Conservation (phyloP, 2,113 vertebrate genomes). For the Octodon degus region DNA sequence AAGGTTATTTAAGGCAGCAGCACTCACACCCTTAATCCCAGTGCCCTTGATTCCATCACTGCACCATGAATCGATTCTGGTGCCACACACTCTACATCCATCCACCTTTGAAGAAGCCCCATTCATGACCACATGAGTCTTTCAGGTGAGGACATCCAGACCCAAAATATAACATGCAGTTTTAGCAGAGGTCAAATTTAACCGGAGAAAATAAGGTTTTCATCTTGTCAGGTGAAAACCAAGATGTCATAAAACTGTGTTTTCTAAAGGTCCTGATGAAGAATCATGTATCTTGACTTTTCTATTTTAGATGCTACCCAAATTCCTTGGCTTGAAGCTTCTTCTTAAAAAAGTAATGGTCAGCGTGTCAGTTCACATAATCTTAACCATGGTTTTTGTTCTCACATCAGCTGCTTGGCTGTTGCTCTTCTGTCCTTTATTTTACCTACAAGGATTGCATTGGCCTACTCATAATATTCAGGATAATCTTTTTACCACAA, state of each 20-base stretch:
- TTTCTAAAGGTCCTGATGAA: neutral
- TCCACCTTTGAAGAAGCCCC: neutral
- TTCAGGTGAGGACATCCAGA: neutral
- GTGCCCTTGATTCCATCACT: neutral
- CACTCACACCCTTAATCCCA: neutral
- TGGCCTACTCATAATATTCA: neutral
- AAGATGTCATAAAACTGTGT: neutral
- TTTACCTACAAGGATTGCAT: neutral
- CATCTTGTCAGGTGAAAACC: neutral
- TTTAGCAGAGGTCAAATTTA: neutral
- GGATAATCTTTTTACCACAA: neutral
- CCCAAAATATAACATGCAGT: neutral
- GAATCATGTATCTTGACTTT: neutral
- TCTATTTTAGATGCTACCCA: neutral
- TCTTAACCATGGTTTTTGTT: neutral
- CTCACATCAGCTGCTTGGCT: neutral
- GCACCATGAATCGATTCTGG: neutral
- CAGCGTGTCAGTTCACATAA: neutral
- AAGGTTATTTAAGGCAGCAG: neutral
- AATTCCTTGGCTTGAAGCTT: neutral
- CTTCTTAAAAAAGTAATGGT: neutral
- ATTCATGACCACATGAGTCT: neutral
- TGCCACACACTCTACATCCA: neutral
- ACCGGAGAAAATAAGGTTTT: too few species aligned
- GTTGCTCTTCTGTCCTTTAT: neutral